Percentiles rank a stretch among this genome's conserved stretches.
Conservation (phyloP, 2,797 vertebrate species). For the Cuniculus paca region DNA sequence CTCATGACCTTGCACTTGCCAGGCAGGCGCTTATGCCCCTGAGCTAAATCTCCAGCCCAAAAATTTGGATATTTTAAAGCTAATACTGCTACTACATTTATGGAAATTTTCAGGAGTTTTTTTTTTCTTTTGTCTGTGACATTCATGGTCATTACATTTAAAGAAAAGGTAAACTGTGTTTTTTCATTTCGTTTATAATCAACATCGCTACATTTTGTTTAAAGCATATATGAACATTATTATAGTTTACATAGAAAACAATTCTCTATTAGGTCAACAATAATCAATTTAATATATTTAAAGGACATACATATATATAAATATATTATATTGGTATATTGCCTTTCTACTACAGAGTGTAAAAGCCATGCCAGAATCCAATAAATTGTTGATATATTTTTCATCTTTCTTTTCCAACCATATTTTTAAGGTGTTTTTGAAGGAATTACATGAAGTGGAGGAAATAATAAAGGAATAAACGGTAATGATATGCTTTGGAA, state of each 20-base stretch:
- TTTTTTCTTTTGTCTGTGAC: neutral
- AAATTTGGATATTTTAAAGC: neutral
- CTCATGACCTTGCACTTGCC: too few species aligned
- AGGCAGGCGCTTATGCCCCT: too few species aligned
- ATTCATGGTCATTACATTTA: neutral
- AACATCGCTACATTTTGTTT: neutral
- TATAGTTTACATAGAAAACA: neutral
- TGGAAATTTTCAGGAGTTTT: neutral
- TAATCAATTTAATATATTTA: neutral
- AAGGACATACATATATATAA: neutral
- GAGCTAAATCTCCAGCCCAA: too few species aligned
- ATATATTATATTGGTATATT: neutral
- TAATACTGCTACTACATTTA: neutral
- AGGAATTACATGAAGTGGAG: neutral
- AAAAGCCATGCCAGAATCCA: neutral
- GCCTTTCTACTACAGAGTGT: neutral
- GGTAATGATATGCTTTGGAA: slow-evolving; percentile 59
- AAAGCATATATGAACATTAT: neutral
- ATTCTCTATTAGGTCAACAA: neutral
- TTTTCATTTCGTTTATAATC: neutral
- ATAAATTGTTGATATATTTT: neutral
- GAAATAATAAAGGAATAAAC: slow-evolving; percentile 47
- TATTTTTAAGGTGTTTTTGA: slow-evolving; percentile 9
- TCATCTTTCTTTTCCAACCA: neutral
- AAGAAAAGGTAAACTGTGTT: neutral